A percentile compares a stretch with the other conserved stretches of the same genome.
Evolutionary conservation across 2,113 vertebrate species (phyloP).

Genomic region (Phyllostomus hastatus): DNA sequence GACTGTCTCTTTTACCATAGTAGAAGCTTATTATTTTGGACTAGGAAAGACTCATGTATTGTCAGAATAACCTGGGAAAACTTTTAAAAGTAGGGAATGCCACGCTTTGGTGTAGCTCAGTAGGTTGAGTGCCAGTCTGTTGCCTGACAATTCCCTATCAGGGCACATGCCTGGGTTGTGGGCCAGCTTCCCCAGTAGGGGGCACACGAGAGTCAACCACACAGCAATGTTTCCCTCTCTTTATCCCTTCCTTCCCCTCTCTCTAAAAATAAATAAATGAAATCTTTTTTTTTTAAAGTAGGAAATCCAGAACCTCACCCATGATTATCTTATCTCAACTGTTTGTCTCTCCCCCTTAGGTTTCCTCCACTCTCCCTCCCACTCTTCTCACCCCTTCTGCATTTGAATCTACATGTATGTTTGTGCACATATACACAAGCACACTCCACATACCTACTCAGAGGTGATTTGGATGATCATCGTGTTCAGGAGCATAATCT

Average conservation of each 20-base stretch:
- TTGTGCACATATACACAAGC: neutral
- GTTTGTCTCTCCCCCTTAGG: neutral
- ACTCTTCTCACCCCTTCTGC: neutral
- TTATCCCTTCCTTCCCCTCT: no score
- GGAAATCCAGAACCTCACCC: neutral
- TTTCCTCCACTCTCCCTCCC: neutral
- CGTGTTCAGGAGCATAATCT: neutral
- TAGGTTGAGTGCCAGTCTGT: no score
- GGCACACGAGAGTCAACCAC: no score
- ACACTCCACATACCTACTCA: neutral
- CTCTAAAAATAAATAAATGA: no score
- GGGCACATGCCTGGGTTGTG: no score
- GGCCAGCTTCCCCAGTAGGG: no score
- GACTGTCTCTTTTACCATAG: neutral
- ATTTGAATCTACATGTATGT: neutral
- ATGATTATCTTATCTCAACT: neutral
- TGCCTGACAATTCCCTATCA: no score
- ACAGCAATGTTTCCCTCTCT: no score
- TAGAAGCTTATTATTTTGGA: neutral
- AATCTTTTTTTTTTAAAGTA: neutral
- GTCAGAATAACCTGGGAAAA: neutral
- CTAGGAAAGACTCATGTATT: neutral
- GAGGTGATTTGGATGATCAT: neutral
- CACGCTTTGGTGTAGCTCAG: no score
- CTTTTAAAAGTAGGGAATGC: neutral